Evolutionary conservation across 2,797 vertebrate species (phyloP).

Genomic region (Vespertilio murinus): DNA sequence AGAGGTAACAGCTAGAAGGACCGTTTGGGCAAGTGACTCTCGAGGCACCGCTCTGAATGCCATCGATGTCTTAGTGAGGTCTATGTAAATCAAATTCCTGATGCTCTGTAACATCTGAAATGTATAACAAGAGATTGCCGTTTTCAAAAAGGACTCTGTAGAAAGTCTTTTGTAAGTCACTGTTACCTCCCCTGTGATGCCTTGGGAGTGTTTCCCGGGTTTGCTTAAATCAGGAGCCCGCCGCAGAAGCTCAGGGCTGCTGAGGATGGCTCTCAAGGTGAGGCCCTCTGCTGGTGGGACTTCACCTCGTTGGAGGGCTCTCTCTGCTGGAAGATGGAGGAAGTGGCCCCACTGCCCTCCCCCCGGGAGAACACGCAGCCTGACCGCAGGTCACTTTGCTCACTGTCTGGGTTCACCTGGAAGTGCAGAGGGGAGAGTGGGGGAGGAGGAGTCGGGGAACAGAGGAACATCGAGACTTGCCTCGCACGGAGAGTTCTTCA

Average conservation of each 20-base stretch:
- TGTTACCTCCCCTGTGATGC: background rate
- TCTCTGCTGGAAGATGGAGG: background rate
- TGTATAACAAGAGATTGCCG: background rate
- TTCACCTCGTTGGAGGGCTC: background rate
- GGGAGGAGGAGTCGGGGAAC: background rate
- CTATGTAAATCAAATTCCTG: conserved; percentile 15
- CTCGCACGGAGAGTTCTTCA: conserved; percentile 94
- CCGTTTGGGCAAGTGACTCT: background rate
- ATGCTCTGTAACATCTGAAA: background rate
- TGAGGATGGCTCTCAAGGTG: background rate
- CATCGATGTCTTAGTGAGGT: background rate
- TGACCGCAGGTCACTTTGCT: background rate
- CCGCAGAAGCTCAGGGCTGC: background rate
- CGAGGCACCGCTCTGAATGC: background rate
- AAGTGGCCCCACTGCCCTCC: background rate
- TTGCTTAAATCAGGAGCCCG: background rate
- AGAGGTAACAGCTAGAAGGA: background rate
- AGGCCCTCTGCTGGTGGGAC: background rate
- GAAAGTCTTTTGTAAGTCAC: conserved; percentile 4
- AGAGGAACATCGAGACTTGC: conserved; percentile 84
- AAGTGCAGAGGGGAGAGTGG: background rate
- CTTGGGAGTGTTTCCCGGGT: background rate
- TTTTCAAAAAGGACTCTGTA: background rate
- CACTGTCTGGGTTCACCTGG: background rate
- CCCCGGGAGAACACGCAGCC: background rate